Evolutionary conservation across 2,797 vertebrate species (phyloP), one percentile per base, ranked within the genome.

Genomic region (Artibeus lituratus): DNA sequence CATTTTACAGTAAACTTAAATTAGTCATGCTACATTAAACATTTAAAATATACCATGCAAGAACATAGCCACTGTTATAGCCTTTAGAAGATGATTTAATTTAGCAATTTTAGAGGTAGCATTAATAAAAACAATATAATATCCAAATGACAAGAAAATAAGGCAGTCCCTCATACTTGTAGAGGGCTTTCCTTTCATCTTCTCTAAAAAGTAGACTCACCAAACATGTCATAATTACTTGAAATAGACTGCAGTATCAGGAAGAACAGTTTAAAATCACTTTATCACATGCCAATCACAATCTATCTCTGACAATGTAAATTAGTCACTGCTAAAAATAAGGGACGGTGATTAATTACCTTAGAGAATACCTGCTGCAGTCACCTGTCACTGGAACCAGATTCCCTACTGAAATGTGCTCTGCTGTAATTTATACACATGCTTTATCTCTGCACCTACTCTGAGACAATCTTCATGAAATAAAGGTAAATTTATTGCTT

Each of bases 301-400:
- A 80, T 96, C 96, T 97, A 95, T 98, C 91, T 97, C 91, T 97
- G 96, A 98, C 95, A 98, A 95, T 95, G 76, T 88, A 97, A 98
- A 98, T 98, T 97, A 98, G 94, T 97, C 90, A 95, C 83, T 97
- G 96, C 97, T 94, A 96, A 97, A 98, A 98, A 98, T 97, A 97
- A 98, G 69, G 51, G 87, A 94, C 67, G 96, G 95, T n/a, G 29
- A 98, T 98, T 98, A 97, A 98, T 97, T 96, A 95, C 87, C 35
- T 96, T 85, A 73, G 94, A 96, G 95, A 97, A 96, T 83, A 97
- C 67, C 78, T 97, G 92, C 57, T 95, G 97, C 95, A 97, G 94
- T 96, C 94, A 96, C 59, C 62, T 89, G 44, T 95, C 87, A 85
- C 51, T 96, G 88, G 0, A 70, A 97, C 86, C 82, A 87, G 51